Conservation (phyloP, 1,140 invertebrate species). For the Pseudoatta argentina region DNA sequence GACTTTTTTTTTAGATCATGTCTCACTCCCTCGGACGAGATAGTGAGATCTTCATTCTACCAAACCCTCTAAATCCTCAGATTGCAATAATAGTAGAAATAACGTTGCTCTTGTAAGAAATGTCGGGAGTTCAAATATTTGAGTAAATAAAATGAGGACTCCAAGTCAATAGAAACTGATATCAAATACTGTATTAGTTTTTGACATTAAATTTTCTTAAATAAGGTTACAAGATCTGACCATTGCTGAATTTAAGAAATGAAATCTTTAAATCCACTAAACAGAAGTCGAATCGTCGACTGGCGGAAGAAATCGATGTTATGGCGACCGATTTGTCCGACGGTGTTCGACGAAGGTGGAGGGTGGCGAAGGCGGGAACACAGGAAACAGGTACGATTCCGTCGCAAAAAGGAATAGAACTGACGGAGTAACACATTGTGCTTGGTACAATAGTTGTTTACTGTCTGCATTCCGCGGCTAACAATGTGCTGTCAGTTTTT, state of each 20-base stretch:
- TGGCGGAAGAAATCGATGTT: constrained; percentile 50
- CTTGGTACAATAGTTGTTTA: constrained; percentile 80
- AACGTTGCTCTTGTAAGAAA: constrained; percentile 18
- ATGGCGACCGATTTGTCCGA: constrained; percentile 59
- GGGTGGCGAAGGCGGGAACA: constrained; percentile 49
- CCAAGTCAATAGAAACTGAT: neutral
- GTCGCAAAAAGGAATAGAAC: constrained; percentile 74
- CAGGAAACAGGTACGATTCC: constrained; percentile 70
- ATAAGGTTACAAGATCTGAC: neutral
- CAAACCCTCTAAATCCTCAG: constrained; percentile 21
- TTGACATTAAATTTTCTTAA: neutral
- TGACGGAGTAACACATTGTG: constrained; percentile 74
- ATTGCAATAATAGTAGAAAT: constrained; percentile 36
- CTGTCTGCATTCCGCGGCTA: constrained; percentile 82
- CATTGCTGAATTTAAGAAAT: neutral
- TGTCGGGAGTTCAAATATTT: neutral
- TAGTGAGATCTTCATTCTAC: constrained; percentile 68
- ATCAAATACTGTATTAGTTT: constrained; percentile 5
- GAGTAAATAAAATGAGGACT: neutral
- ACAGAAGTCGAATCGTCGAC: constrained; percentile 25
- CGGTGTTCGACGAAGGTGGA: constrained; percentile 34
- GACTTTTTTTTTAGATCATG: constrained; percentile 56
- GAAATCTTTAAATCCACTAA: neutral
- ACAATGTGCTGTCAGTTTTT: constrained; percentile 84
- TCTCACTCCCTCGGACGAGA: constrained; percentile 58